These are phyloP conservation scores for Lampris megalopsis DNA, from an alignment of 2,113 vertebrate species.

Conservation along the genomic window DNA sequence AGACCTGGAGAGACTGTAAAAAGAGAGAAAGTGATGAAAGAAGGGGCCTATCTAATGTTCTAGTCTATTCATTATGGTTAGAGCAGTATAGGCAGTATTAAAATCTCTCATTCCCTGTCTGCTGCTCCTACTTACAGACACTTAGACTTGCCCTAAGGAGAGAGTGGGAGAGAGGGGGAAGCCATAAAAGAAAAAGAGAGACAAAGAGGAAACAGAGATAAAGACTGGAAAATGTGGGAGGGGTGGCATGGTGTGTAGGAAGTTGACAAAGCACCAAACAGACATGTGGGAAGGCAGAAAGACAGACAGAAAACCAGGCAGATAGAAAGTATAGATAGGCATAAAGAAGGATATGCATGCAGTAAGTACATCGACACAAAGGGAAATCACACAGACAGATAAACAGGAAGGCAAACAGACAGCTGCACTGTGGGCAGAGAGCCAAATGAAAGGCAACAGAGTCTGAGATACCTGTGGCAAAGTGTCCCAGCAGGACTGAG, in stretches of 20 bases:
- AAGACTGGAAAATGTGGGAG: not conserved
- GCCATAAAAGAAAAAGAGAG: not conserved
- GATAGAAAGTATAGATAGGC: no score
- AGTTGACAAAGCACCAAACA: conserved; percentile 1
- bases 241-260: conserved; percentile 23
- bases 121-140: conserved; percentile 17
- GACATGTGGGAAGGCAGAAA: not conserved
- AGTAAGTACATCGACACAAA: no score
- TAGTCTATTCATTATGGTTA: conserved; percentile 57
- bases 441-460: conserved; percentile 11
- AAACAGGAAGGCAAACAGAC: not conserved
- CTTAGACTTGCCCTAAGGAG: conserved; percentile 15
- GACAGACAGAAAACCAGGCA: not conserved
- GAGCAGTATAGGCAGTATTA: conserved; percentile 46
- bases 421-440: not conserved
- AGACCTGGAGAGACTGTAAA: not conserved
- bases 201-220: conserved; percentile 22
- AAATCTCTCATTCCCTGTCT: conserved; percentile 44
- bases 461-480: conserved; percentile 27
- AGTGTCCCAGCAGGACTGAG: conserved; percentile 38
- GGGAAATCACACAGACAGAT: not conserved
- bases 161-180: conserved; percentile 2
- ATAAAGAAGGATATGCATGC: no score
- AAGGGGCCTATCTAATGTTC: conserved; percentile 40
- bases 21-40: not conserved